Evolutionary conservation across 2,797 vertebrate genomes (phyloP).

Genomic region (Ibycter americanus): DNA sequence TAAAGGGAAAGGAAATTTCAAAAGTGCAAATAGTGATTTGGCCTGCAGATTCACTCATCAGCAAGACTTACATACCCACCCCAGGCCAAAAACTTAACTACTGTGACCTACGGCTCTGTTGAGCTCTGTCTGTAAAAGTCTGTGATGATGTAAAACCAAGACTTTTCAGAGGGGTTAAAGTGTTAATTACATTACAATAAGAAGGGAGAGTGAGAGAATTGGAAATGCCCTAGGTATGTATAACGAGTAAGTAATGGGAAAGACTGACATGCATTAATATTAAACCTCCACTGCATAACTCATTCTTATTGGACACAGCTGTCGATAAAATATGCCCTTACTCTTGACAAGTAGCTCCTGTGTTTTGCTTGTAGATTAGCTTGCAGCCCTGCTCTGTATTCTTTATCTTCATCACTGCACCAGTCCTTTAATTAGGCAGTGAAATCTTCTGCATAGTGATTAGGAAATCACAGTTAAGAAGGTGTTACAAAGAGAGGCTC

Average conservation of each 20-base stretch:
- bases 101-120: not conserved
- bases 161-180: constrained; percentile 30
- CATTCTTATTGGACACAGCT: constrained; percentile 79
- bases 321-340: constrained; percentile 79
- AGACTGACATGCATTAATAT: constrained; percentile 72
- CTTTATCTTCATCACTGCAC: constrained; percentile 80
- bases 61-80: not conserved
- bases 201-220: constrained; percentile 51
- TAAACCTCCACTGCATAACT: constrained; percentile 74
- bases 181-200: constrained; percentile 66
- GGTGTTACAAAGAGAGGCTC: constrained; percentile 74
- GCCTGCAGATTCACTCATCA: not conserved
- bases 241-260: constrained; percentile 54
- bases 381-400: constrained; percentile 76
- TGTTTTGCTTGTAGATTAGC: constrained; percentile 80
- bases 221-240: constrained; percentile 15
- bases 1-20: not conserved
- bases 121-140: not conserved
- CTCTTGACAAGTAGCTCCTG: constrained; percentile 76
- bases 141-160: constrained; percentile 10
- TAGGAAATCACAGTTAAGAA: constrained; percentile 78
- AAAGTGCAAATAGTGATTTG: not conserved
- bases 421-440: constrained; percentile 78
- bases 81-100: not conserved
- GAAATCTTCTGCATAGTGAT: constrained; percentile 80